Conservation (phyloP, 1,140 invertebrate genomes). For the Diabrotica virgifera region DNA sequence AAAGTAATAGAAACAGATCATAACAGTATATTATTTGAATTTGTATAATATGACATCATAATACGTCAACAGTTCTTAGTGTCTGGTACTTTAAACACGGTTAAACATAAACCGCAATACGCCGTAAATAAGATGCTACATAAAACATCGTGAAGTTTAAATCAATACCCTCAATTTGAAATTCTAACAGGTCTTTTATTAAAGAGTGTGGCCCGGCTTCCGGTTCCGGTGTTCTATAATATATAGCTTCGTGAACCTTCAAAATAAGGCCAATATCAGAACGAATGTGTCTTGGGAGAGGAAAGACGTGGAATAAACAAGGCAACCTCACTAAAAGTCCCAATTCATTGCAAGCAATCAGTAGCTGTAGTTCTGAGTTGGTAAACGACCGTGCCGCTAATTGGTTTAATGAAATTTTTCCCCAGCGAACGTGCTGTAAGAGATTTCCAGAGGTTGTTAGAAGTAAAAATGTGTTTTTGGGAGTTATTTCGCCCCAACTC, state of each 20-base stretch:
- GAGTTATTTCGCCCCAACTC: not conserved
- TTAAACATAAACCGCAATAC: too few species aligned
- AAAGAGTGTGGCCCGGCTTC: too few species aligned
- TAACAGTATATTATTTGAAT: too few species aligned
- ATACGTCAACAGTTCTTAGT: too few species aligned
- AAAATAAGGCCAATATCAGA: not conserved
- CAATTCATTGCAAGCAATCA: slow-evolving; percentile 15
- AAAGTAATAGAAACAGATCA: too few species aligned
- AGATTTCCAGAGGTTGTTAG: slow-evolving; percentile 11
- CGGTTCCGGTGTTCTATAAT: too few species aligned
- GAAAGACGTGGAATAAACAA: slow-evolving; percentile 10
- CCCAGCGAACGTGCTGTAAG: slow-evolving; percentile 10
- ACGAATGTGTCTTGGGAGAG: not conserved
- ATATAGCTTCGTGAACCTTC: not conserved
- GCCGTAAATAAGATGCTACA: too few species aligned
- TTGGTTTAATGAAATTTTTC: slow-evolving; percentile 19
- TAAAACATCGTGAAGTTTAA: too few species aligned
- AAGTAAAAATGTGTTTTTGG: slow-evolving; percentile 9
- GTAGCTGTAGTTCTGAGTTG: slow-evolving; percentile 8
- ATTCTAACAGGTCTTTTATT: too few species aligned
- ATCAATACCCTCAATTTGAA: too few species aligned
- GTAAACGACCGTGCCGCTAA: slow-evolving; percentile 14
- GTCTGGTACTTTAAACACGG: too few species aligned
- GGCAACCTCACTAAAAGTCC: slow-evolving; percentile 1
- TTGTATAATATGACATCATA: too few species aligned